These are phyloP conservation scores for Stenoptilia bipunctidactyla DNA, from an alignment of 2,888 invertebrate genomes.

Conservation along the genomic window DNA sequence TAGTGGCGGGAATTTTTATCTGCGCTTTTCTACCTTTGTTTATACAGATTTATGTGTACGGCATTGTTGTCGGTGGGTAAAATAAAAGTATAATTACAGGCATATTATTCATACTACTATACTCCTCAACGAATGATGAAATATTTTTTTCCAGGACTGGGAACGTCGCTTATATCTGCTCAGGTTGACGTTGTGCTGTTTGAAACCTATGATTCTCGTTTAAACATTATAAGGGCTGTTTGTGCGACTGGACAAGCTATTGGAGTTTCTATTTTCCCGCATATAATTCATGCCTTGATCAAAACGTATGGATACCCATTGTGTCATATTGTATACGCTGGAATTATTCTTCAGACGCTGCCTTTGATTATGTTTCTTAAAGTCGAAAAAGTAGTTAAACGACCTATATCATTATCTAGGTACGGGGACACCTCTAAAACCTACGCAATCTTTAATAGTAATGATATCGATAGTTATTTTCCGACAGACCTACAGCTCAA, in stretches of 20 bases:
- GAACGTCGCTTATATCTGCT: constrained; percentile 54
- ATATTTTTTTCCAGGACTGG: constrained; percentile 43
- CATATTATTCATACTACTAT: too few species aligned
- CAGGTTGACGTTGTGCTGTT: constrained; percentile 61
- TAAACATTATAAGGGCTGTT: constrained; percentile 43
- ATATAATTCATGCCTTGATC: constrained; percentile 47
- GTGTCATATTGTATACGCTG: constrained; percentile 44
- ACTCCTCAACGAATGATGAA: too few species aligned
- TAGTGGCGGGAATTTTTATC: constrained; percentile 35
- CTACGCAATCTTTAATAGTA: constrained; percentile 48
- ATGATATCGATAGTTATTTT: constrained; percentile 29
- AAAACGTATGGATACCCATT: constrained; percentile 44
- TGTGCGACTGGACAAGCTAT: constrained; percentile 57
- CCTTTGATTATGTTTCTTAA: constrained; percentile 49
- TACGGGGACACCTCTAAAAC: constrained; percentile 49
- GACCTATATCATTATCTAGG: constrained; percentile 41
- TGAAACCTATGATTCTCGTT: constrained; percentile 54
- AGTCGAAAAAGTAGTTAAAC: constrained; percentile 32
- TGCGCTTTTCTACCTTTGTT: constrained; percentile 39
- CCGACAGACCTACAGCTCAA: constrained; percentile 51
- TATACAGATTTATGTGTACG: constrained; percentile 43
- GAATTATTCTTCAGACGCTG: constrained; percentile 50
- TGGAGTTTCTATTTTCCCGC: constrained; percentile 55
- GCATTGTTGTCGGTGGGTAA: constrained; percentile 42
- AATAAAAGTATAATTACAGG: too few species aligned